Percentiles rank a stretch among this genome's conserved stretches.
Conservation (phyloP, 2,797 vertebrate genomes). For the Malurus leucopterus region DNA sequence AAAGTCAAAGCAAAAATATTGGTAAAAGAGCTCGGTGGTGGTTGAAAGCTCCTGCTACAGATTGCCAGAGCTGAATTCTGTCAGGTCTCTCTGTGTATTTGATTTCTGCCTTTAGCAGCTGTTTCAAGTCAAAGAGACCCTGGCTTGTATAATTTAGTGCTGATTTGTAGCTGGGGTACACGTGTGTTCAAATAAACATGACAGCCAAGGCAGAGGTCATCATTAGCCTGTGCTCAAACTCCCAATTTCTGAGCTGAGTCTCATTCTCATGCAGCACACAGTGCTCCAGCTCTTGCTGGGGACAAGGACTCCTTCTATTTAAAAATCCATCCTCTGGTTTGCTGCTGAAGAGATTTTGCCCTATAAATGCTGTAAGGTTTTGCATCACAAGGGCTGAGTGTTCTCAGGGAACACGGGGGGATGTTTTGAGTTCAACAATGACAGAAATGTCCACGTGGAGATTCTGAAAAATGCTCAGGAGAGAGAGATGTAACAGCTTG, state of each 20-base stretch:
- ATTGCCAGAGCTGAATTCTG: neutral
- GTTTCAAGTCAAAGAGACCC: neutral
- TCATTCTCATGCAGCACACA: neutral
- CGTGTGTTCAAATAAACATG: neutral
- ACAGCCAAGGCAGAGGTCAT: neutral
- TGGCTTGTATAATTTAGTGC: neutral
- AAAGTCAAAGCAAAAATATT: neutral
- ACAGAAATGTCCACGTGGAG: neutral
- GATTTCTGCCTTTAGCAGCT: neutral
- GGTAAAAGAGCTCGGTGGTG: neutral
- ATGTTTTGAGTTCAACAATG: neutral
- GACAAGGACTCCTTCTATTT: neutral
- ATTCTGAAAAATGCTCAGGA: neutral
- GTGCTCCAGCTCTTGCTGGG: neutral
- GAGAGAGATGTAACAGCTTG: neutral
- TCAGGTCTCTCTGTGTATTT: neutral
- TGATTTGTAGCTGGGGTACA: neutral
- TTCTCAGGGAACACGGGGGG: neutral
- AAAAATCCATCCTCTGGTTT: neutral
- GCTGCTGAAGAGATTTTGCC: neutral
- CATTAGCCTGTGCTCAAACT: neutral
- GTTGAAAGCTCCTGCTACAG: neutral
- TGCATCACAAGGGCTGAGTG: neutral
- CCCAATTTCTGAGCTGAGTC: neutral
- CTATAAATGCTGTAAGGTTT: neutral